Base-by-base conservation (phyloP, 1,140 invertebrate genomes). In the Mylabris phalerata region DNA sequence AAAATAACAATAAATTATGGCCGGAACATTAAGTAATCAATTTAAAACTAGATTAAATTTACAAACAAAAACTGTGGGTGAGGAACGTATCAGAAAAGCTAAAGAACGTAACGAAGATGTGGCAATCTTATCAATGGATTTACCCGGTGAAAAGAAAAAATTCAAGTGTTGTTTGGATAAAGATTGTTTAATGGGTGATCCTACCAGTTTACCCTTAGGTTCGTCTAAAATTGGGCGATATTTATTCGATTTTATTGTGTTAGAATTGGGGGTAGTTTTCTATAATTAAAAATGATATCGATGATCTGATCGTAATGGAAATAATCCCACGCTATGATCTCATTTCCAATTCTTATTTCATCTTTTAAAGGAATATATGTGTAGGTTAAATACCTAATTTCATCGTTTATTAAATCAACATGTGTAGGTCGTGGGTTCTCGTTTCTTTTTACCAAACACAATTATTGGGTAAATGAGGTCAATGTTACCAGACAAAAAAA, bases 91-190 rank as follows among this genome's bases (percentile, higher is more conserved):
- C 64, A 78, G 80, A 64, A 80, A 81, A 69, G 88, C 88, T 10
- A 82, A 85, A 71, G 88, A 90, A 61, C 85, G 84, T 67, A 87
- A 90, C 71, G 90, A 92, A 73, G 90, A 92, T 77, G 81, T 92
- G 42, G 90, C 89, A 43, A 84, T 92, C 67, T 77, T 92, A 59
- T 89, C 87, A 54, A 90, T 90, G 82, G 86, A 92, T 61, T 73
- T 89, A 46, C 86, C 86, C 0, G 84, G 83, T 61, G 86, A 89
- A 68, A 83, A 86, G 59, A 85, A 83, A 70, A 78, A 79, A 60
- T 93, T 93, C 74, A 80, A 83, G 71, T 93, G 90, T 75, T 80
- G 81, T 52, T 73, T 90, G 59, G 84, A 83, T 57, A 80, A 82
- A 54, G 81, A 84, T 59, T 92, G 90, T 71, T 71, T 84, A 24